These are phyloP conservation scores for Zosterops lateralis DNA, from an alignment of 2,113 vertebrate species.

Conservation along the genomic window DNA sequence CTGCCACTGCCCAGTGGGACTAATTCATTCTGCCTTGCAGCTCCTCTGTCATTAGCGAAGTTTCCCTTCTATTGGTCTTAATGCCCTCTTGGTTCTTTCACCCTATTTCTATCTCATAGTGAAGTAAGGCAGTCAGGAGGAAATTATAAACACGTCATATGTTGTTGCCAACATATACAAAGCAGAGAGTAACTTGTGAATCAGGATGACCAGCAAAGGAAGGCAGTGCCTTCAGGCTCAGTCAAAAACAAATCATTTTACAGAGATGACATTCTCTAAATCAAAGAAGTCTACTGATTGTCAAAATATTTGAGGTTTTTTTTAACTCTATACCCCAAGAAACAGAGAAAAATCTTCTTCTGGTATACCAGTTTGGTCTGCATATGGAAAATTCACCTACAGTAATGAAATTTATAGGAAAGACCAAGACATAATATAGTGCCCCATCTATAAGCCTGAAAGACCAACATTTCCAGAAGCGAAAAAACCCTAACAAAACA, in stretches of 20 bases:
- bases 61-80: neutral
- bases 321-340: neutral
- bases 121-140: neutral
- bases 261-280: neutral
- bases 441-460: neutral
- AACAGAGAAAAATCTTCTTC: neutral
- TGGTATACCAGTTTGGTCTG: neutral
- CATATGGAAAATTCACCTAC: neutral
- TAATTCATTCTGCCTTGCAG: neutral
- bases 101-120: neutral
- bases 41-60: neutral
- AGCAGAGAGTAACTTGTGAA: neutral
- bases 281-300: neutral
- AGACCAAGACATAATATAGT: neutral
- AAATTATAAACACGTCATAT: neutral
- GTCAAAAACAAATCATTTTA: neutral
- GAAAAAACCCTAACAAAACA: neutral
- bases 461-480: neutral
- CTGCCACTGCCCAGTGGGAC: neutral
- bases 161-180: neutral
- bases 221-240: neutral
- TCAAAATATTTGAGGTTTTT: neutral
- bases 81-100: neutral
- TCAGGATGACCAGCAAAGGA: neutral
- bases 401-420: neutral